Percentiles rank a stretch among this genome's conserved stretches.
Conservation (phyloP, 2,113 vertebrate genomes). For the Galemys pyrenaicus region DNA sequence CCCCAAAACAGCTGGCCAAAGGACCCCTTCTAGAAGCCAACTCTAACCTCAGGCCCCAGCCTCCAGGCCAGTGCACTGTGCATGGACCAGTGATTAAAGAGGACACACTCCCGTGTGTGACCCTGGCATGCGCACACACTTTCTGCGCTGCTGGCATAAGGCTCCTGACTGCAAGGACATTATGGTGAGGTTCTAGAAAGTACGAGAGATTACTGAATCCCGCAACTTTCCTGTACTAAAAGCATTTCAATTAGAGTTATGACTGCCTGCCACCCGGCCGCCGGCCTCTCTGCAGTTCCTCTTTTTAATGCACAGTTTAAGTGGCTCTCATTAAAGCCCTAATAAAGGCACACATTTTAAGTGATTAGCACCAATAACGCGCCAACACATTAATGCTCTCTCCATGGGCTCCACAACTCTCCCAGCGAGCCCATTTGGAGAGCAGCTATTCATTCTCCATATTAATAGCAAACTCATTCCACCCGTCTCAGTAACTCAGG, state of each 20-base stretch:
- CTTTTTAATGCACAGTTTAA: slow-evolving; percentile 86
- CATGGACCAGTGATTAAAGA: background rate
- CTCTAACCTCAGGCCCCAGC: accelerated
- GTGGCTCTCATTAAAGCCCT: slow-evolving; percentile 87
- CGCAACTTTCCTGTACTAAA: slow-evolving; percentile 74
- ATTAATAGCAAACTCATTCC: slow-evolving; percentile 72
- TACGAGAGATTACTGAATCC: slow-evolving; percentile 57
- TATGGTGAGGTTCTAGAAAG: slow-evolving; percentile 66
- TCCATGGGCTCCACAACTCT: slow-evolving; percentile 75
- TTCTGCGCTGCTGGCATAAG: slow-evolving; percentile 38
- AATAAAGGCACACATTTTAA: slow-evolving; percentile 85
- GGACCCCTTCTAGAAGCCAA: background rate
- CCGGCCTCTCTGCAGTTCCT: slow-evolving; percentile 78
- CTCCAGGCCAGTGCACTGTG: accelerated
- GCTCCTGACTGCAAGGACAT: slow-evolving; percentile 51
- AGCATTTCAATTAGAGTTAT: slow-evolving; percentile 84
- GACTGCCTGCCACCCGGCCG: slow-evolving; percentile 80
- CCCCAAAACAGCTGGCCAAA: accelerated
- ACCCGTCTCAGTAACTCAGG: background rate
- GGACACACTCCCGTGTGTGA: accelerated
- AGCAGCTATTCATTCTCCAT: slow-evolving; percentile 82
- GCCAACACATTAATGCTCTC: slow-evolving; percentile 82
- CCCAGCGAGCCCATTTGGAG: slow-evolving; percentile 80
- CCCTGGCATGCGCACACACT: accelerated
- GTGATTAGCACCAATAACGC: slow-evolving; percentile 85